Evolutionary conservation across 2,113 vertebrate species (phyloP), one percentile per base, ranked within the genome.

Genomic region (Gambusia affinis): DNA sequence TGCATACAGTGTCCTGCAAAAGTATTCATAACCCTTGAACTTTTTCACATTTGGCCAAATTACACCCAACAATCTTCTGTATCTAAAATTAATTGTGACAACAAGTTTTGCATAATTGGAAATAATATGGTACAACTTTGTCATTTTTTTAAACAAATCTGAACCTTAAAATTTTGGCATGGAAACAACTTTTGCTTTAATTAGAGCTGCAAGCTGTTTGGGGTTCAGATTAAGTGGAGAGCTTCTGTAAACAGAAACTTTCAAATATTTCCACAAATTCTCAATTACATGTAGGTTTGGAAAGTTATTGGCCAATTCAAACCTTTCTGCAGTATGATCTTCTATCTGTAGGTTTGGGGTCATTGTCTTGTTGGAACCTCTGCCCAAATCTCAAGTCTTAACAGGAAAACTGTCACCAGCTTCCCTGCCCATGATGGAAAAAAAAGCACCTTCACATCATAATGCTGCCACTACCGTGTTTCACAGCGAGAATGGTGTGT

Each of bases 1-100:
- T 77, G 85, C 76, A 86, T 60, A 42, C 72, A 81, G 62, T 8
- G 8, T 30, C 2, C 61, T 63, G 15, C 28, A 30, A 30, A 62
- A 62, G 29, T 29, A 62, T 17, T 30, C 12, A 1, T 8, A 24
- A n/a, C 8, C 5, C 22, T n/a, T 57, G 14, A 47, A 47, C 44
- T 47, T 17, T 19, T 47, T 17, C 51, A 57, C 51, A 57, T 2
- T 3, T n/a, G n/a, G 51, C 51, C 22, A 57, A 57, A 57, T 57
- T 24, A 57, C 22, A 24, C 0, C 22, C 51, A 24, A 10, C 24
- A 57, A 3, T n/a, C 22, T 57, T 19, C 44, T 19, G 4, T 54
- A n/a, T n/a, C 2, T 3, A 24, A 57, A 24, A n/a, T 24, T 10
- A 8, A 8, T 4, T 57, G 7, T 22, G 51, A 57, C 51, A 22